phyloP scores from a whole-genome alignment of 2,888 invertebrate genomes.

The Leptopilina syphax region DNA sequence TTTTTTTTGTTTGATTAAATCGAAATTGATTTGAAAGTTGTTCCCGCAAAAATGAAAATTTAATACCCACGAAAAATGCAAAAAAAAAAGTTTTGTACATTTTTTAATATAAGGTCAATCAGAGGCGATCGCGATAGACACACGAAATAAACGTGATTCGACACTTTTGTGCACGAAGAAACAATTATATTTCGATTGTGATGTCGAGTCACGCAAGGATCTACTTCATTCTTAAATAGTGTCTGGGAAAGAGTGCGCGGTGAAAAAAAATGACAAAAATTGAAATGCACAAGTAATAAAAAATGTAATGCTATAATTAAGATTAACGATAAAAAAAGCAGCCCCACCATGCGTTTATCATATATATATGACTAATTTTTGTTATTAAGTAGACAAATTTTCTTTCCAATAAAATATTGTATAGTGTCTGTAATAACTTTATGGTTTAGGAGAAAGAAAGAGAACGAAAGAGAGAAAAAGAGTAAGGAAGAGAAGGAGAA shows the following conservation, averaged over 20 bases:
- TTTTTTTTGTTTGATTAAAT: not conserved
- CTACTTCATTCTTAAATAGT: constrained; percentile 45
- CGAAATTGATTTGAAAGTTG: not conserved
- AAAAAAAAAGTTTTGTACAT: constrained; percentile 13
- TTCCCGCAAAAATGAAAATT: not conserved
- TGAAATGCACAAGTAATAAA: constrained; percentile 39
- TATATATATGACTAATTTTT: constrained; percentile 5
- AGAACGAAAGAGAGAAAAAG: too few relatives aligned
- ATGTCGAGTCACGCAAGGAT: constrained; percentile 33
- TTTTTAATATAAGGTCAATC: constrained; percentile 28
- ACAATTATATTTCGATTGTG: constrained; percentile 40
- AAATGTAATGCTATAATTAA: constrained; percentile 30
- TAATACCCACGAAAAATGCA: not conserved
- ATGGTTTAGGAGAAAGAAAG: not conserved
- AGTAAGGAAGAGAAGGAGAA: too few relatives aligned
- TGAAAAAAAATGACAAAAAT: constrained; percentile 38
- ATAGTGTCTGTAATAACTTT: not conserved
- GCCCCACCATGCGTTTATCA: not conserved
- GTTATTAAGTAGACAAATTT: not conserved
- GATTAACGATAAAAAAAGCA: constrained; percentile 18
- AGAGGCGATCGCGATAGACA: constrained; percentile 19
- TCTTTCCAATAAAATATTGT: constrained; percentile 9
- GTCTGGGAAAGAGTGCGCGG: constrained; percentile 49
- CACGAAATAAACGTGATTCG: constrained; percentile 28
- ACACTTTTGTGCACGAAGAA: constrained; percentile 39